Evolutionary conservation across 2,888 invertebrate genomes (phyloP).

Genomic region (Herminia tarsipennalis): DNA sequence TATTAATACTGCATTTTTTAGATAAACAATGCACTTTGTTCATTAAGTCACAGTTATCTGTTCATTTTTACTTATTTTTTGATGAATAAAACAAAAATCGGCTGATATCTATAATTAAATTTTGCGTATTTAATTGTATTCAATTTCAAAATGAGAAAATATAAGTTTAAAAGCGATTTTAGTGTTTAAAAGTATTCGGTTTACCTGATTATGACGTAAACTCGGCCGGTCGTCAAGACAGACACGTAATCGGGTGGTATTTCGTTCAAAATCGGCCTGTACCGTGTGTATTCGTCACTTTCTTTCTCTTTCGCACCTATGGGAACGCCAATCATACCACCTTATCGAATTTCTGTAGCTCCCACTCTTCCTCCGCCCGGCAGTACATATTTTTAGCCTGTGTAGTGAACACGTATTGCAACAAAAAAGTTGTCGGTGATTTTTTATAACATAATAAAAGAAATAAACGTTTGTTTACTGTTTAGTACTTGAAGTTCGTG

Average conservation of each 20-base stretch:
- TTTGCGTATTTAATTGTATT: too few species aligned
- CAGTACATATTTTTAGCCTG: slow-evolving; percentile 78
- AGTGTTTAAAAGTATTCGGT: too few species aligned
- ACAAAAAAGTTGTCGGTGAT: slow-evolving; percentile 53
- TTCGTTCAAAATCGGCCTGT: slow-evolving; percentile 49
- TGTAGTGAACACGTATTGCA: slow-evolving; percentile 56
- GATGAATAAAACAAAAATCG: too few species aligned
- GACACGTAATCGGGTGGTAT: slow-evolving; percentile 25
- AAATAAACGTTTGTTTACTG: slow-evolving; percentile 46
- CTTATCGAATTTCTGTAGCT: slow-evolving; percentile 75
- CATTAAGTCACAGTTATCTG: too few species aligned
- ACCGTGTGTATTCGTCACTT: slow-evolving; percentile 41
- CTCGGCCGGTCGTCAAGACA: too few species aligned
- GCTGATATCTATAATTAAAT: too few species aligned
- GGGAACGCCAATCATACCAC: slow-evolving; percentile 46
- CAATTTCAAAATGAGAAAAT: too few species aligned
- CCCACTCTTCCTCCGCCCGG: slow-evolving; percentile 26
- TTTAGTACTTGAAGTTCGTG: slow-evolving; percentile 40
- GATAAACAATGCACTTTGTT: too few species aligned
- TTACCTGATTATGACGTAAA: too few species aligned
- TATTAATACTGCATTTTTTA: too few species aligned
- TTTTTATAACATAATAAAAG: slow-evolving; percentile 64
- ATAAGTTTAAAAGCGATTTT: too few species aligned
- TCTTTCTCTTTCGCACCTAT: slow-evolving; percentile 53
- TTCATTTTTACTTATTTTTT: too few species aligned